Evolutionary conservation across 1,140 invertebrate species (phyloP), one percentile per base, ranked within the genome.

Genomic region (Drosophila sp.): DNA sequence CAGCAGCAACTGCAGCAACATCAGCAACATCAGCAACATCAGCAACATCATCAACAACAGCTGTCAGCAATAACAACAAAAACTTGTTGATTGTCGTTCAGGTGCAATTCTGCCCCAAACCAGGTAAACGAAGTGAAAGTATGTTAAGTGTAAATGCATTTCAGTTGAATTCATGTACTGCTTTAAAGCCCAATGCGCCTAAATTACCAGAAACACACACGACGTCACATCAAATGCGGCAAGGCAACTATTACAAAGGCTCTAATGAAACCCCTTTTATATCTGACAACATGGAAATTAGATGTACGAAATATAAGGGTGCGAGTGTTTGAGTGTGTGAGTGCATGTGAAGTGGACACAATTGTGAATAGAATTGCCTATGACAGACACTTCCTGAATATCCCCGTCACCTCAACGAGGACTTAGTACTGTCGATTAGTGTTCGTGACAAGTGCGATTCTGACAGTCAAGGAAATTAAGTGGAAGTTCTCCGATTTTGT

Each of bases 41-140:
- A 58, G 3, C 38, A 43, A 7, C 18, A 29, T 38, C 29, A 59
- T 14, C 38, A 57, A 11, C 18, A 50, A 27, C 27, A 14, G 36
- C 58, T 21, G n/a, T 29, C 58, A 45, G 34, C 61, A 45, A 48
- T 61, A 76, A 57, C 56, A 78, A 63, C 43, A 79, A 76, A 75
- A 84, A 77, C 67, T 77, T 73, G 72, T 83, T 79, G 80, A 84
- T 83, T 62, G 80, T 79, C 57, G 58, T 53, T 72, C 67, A 75
- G 72, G 54, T 71, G 48, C 67, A 63, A 61, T 48, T 29, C 16
- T 21, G 16, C 21, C 32, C 21, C 34, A 46, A 48, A 56, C 16
- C 36, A 21, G 38, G 25, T 32, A 56, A 71, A 41, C 25, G 7
- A 36, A 54, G 14, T 9, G 13, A 81, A 78, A 83, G 63, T 70